Evolutionary conservation across 92 coral and sea anemone genomes (phyloP).

Genomic region (Paragorgia papillata): DNA sequence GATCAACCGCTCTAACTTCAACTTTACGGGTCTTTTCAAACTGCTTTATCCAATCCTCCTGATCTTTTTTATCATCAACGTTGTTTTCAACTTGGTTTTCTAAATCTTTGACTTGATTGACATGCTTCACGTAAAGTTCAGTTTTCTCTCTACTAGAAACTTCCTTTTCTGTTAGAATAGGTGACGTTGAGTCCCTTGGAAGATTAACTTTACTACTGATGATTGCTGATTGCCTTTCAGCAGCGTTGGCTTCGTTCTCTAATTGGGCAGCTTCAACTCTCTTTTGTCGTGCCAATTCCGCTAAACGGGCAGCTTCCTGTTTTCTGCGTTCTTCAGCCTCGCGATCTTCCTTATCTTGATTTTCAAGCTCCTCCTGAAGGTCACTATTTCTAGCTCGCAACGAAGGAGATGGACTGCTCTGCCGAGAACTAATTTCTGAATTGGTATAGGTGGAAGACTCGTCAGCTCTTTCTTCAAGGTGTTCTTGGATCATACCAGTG

Average conservation of each 20-base stretch:
- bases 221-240: neutral
- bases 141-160: slow-evolving; percentile 12
- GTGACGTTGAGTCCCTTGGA: neutral
- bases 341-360: no score
- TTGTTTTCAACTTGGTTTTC: neutral
- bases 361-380: no score
- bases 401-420: neutral
- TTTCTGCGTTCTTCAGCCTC: no score
- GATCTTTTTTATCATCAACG: neutral
- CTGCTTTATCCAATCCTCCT: slow-evolving; percentile 28
- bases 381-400: no score
- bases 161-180: neutral
- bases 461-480: neutral
- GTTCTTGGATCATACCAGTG: slow-evolving; percentile 5
- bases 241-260: neutral
- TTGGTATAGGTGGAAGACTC: neutral
- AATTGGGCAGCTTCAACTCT: neutral
- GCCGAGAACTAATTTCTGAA: neutral
- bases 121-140: slow-evolving; percentile 16
- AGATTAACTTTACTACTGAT: neutral
- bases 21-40: neutral
- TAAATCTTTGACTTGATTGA: neutral
- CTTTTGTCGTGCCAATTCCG: neutral
- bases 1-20: slow-evolving; percentile 12
- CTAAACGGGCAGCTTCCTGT: no score